These are phyloP conservation scores for Polyommatus icarus DNA, from an alignment of 2,888 invertebrate species.

Conservation along the genomic window DNA sequence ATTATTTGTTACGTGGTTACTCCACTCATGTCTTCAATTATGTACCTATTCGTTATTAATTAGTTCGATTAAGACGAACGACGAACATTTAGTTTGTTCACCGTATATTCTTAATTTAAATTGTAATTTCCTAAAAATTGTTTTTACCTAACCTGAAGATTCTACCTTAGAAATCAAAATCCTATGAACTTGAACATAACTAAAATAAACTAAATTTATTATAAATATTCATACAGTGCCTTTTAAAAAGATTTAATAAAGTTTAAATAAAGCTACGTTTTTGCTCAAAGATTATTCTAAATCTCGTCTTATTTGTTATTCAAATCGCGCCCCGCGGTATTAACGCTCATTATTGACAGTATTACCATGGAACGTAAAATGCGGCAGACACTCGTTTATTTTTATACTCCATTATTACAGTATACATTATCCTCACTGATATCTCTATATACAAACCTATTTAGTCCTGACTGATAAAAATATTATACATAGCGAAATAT, in stretches of 20 bases:
- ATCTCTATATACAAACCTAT: background rate
- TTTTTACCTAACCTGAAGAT: background rate
- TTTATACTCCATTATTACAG: slow-evolving; percentile 34
- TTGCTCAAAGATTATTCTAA: slow-evolving; percentile 24
- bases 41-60: no score
- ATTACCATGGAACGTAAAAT: slow-evolving; percentile 43
- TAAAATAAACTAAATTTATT: no score
- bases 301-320: slow-evolving; percentile 29
- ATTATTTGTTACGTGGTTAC: no score
- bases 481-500: background rate
- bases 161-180: no score
- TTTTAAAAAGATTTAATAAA: slow-evolving; percentile 27
- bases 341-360: slow-evolving; percentile 42
- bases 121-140: no score
- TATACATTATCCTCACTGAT: slow-evolving; percentile 8
- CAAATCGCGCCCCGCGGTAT: slow-evolving; percentile 22
- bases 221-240: slow-evolving; percentile 1
- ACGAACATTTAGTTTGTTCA: no score
- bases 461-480: background rate
- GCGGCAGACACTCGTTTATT: slow-evolving; percentile 43
- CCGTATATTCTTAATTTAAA: no score
- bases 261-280: background rate
- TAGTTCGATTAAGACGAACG: no score
- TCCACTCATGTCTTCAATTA: no score
- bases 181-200: background rate